Evolutionary conservation across 2,797 vertebrate genomes (phyloP).

Genomic region (Oreochromis grahami): DNA sequence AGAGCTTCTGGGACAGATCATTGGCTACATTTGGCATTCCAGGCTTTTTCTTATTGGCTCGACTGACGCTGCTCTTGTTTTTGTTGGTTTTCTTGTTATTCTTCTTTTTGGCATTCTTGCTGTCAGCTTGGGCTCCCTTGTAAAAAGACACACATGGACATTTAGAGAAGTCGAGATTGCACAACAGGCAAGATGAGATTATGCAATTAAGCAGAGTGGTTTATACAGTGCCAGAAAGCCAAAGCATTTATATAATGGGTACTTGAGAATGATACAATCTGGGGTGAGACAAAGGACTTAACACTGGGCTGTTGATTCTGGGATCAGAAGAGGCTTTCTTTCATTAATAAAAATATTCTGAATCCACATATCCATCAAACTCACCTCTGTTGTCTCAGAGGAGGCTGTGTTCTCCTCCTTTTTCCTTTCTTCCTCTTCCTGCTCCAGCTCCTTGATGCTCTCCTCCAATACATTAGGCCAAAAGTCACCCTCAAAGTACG

Average conservation of each 20-base stretch:
- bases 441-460: constrained; percentile 97
- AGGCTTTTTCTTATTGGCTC: constrained; percentile 97
- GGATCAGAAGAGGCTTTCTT: neutral
- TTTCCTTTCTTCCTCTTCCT: constrained; percentile 97
- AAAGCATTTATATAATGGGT: constrained; percentile 23
- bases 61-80: constrained; percentile 93
- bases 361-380: neutral
- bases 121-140: constrained; percentile 83
- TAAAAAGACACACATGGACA: constrained; percentile 23
- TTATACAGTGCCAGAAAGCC: constrained; percentile 15
- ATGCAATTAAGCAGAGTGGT: constrained; percentile 37
- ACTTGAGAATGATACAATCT: constrained; percentile 24
- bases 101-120: constrained; percentile 89
- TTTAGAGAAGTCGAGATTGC: constrained; percentile 11
- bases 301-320: constrained; percentile 7
- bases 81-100: constrained; percentile 98
- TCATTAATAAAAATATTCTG: neutral
- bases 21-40: constrained; percentile 98
- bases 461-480: constrained; percentile 99
- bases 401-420: constrained; percentile 95
- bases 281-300: neutral
- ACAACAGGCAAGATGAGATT: constrained; percentile 24
- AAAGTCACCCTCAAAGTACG: constrained; percentile 99
- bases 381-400: constrained; percentile 90
- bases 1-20: constrained; percentile 97